Base-by-base conservation (phyloP, 2,113 vertebrate genomes). In the Numenius arquata region DNA sequence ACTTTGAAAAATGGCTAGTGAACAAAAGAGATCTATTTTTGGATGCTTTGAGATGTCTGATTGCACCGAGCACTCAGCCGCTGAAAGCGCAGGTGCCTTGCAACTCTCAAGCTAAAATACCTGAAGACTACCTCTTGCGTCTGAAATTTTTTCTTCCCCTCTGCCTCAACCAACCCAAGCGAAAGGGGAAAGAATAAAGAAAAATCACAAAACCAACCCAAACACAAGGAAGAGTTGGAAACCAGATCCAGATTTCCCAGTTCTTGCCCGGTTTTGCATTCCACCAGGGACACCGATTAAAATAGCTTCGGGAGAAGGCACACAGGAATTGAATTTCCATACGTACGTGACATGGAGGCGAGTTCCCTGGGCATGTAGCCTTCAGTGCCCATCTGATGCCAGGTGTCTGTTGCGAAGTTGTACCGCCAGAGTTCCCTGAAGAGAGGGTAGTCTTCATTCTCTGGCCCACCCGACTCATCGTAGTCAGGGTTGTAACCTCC, bases 401-500 rank as follows among this genome's bases (percentile, higher is more conserved):
- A 99, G 53, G 98, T 98, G 94, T 99, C 98, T 11, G 99, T 99
- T 55, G 99, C 99, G 63, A 99, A 99, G 98, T 99, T 99, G 95
- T 99, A 99, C 93, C 98, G 96, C 99, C 99, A 99, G 38, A 99
- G 99, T 61, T 99, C 99, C 93, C 99, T 98, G 97, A 99, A 99
- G 50, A 99, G 98, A 0, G 99, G 99, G 61, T 99, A 99, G 90
- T 99, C 99, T 96, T 99, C 99, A 29, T 99, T 99, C 62, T 99
- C 99, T 0, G 98, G 98, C 77, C 99, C 99, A 8, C 99, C 99
- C 0, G 99, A 99, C 95, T 99, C 99, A 10, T 99, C 99, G 0
- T 99, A 99, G 97, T 99, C 99, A 1, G 99, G 99, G 26, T 99
- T 99, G 97, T 99, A 99, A 17, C 99, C 99, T 74, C 99, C 99